Conservation (phyloP, 2,113 vertebrate genomes). For the Caloenas nicobarica region DNA sequence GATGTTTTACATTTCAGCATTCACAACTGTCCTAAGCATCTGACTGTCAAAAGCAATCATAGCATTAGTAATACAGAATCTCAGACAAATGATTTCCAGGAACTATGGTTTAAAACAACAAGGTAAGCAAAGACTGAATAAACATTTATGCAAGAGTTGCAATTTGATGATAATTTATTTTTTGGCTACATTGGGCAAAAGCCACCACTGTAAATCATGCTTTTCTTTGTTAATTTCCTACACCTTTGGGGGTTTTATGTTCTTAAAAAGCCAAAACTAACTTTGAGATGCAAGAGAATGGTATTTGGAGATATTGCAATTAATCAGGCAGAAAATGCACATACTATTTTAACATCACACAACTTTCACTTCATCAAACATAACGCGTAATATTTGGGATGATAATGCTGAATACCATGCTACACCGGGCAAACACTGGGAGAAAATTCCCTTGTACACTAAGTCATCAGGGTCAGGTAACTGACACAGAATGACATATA, state of each 20-base stretch:
- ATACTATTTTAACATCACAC: not conserved
- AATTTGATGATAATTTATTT: not conserved
- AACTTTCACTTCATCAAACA: not conserved
- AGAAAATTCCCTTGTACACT: not conserved
- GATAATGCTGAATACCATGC: not conserved
- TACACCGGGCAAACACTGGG: not conserved
- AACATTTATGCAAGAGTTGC: not conserved
- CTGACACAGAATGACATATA: not conserved
- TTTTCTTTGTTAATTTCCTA: not conserved
- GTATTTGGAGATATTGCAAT: not conserved
- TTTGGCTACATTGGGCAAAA: not conserved
- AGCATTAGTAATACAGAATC: not conserved
- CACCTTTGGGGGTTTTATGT: rapidly evolving
- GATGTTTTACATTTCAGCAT: not conserved
- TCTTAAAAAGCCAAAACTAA: not conserved
- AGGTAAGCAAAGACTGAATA: not conserved
- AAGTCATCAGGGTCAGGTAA: not conserved
- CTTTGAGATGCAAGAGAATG: not conserved
- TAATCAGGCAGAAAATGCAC: not conserved
- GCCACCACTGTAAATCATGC: not conserved
- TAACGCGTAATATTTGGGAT: not conserved
- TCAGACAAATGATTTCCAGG: not conserved
- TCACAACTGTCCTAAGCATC: not conserved
- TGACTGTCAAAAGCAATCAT: not conserved
- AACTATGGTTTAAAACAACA: not conserved